These are phyloP conservation scores for Diachrysia chrysitis DNA, from an alignment of 2,888 invertebrate species.

Conservation along the genomic window DNA sequence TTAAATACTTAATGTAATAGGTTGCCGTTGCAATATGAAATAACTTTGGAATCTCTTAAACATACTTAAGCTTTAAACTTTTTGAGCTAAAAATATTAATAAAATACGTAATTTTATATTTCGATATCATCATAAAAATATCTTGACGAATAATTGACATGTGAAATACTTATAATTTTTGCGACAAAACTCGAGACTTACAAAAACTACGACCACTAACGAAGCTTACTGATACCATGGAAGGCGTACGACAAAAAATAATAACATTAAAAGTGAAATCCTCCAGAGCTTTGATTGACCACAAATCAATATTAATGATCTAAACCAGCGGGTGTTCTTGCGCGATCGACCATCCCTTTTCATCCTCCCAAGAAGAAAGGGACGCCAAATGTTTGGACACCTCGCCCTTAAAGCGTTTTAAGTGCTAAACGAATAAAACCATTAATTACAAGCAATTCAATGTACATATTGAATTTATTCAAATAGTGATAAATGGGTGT, in stretches of 20 bases:
- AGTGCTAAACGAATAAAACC: constrained; percentile 90
- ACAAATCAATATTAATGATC: constrained; percentile 90
- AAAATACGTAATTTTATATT: constrained; percentile 5
- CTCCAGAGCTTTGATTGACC: constrained; percentile 88
- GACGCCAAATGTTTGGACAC: constrained; percentile 85
- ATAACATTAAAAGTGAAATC: constrained; percentile 88
- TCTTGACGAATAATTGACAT: constrained; percentile 49
- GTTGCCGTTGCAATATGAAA: too few relatives aligned
- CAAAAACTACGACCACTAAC: constrained; percentile 68
- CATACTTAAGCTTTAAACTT: constrained; percentile 12
- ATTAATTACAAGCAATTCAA: constrained; percentile 89
- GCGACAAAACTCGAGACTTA: constrained; percentile 45
- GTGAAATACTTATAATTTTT: constrained; percentile 48
- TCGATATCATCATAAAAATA: constrained; percentile 13
- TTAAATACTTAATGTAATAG: too few relatives aligned
- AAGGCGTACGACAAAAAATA: constrained; percentile 76
- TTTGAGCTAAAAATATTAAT: neutral
- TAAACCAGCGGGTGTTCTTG: constrained; percentile 85
- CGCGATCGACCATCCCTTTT: constrained; percentile 69
- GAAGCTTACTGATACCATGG: constrained; percentile 63
- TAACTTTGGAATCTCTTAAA: too few relatives aligned
- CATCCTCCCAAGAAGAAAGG: constrained; percentile 61
- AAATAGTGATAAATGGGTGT: constrained; percentile 88
- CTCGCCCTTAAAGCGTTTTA: constrained; percentile 88
- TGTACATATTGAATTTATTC: constrained; percentile 90